Evolutionary conservation across 2,888 invertebrate species (phyloP), one percentile per base, ranked within the genome.

Genomic region (Ephialtes manifestator): DNA sequence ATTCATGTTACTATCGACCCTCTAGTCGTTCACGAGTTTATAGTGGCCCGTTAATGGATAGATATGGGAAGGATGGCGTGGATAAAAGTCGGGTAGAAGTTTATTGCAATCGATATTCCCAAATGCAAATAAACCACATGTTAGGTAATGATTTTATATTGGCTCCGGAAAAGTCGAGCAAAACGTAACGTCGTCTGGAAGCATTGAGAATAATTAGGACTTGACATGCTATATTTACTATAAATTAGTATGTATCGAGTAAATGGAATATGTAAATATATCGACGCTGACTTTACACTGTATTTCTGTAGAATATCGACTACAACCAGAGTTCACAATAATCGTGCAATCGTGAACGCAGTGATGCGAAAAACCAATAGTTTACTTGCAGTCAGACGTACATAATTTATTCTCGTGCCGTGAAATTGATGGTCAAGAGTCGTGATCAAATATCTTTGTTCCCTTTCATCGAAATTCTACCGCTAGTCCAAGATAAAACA

Each of bases 31-130:
- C 28, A 74, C 15, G 46, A 43, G 74, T 74, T 74, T 60, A 60
- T 46, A 74, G 60, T 31, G 31, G 60, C 31, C 31, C n/a, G 74
- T 74, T 74, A 60, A 60, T 46, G 28, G 46, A 58, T 46, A 60
- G 60, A 48, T 74, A 74, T 18, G 60, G 2, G 28, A 24, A 13
- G 43, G 74, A 15, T n/a, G 7, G 43, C 46, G 43, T 8, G 43
- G 58, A 43, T 15, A 28, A 72, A 72, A 58, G 55, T 58, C 13
- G 18, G 53, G 13, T 15, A 11, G 39, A 39, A 72, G 15, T 39
- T 53, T 31, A 60, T n/a, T 31, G 58, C 46, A 46, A 60, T 74
- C 58, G 60, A 74, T 74, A 43, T 15, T 60, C n/a, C 11, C 10
- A n/a, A 46, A 58, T 74, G 58, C 43, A 58, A 46, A 74, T 48